phyloP scores from a whole-genome alignment of 2,113 vertebrate genomes.

The Clinocottus analis region DNA sequence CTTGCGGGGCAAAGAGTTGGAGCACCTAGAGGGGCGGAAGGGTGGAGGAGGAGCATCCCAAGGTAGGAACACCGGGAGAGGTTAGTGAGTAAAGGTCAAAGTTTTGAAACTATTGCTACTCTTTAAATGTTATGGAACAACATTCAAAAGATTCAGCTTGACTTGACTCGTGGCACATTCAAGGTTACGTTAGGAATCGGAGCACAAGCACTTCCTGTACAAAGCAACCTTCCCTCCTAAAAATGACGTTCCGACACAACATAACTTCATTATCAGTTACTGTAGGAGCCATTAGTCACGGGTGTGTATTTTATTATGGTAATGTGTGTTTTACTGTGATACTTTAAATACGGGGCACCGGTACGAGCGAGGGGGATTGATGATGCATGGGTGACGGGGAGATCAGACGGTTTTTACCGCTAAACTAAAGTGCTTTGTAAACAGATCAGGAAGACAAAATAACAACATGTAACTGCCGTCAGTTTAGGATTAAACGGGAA shows the following conservation, averaged over 20 bases:
- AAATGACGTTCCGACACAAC: neutral
- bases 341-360: no score
- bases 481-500: no score
- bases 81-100: conserved; percentile 34
- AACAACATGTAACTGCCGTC: no score
- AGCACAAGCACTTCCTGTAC: neutral
- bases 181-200: neutral
- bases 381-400: no score
- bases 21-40: conserved; percentile 79
- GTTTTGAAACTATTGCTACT: neutral
- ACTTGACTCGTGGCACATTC: neutral
- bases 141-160: neutral
- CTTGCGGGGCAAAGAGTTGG: conserved; percentile 93
- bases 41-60: conserved; percentile 47
- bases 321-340: no score
- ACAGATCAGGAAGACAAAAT: no score
- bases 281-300: no score
- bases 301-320: no score
- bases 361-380: no score
- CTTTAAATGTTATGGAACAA: neutral
- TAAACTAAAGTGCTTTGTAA: no score
- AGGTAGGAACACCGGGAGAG: conserved; percentile 59
- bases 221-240: neutral
- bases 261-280: neutral
- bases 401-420: no score